Evolutionary conservation across 1,140 invertebrate genomes (phyloP), one percentile per base, ranked within the genome.

Genomic region (Trialeurodes vaporariorum): DNA sequence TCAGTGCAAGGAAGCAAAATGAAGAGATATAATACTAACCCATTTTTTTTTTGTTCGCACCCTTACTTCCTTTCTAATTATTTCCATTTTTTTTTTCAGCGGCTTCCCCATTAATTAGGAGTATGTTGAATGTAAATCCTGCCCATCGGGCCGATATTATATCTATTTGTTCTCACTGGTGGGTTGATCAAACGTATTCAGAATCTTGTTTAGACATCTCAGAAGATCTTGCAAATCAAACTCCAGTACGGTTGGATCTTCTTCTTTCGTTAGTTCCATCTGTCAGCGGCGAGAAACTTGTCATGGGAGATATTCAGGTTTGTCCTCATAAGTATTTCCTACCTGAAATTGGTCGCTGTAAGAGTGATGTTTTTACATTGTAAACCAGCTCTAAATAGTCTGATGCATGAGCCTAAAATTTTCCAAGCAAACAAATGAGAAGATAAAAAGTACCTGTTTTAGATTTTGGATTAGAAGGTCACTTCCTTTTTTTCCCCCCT

Each of bases 141-240:
- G 80, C 85, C 22, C 87, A 91, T 74, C 82, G 97, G 72, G 93
- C 96, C 5, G 92, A 91, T 71, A 94, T 99, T 70, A 88, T 91
- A 70, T 93, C 93, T 76, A 96, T 98, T 59, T 96, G 96, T 75
- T 85, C 86, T 25, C 93, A 99, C 81, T 92, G 92, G 91, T 92
- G 89, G 89, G 86, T 98, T 59, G 98, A 98, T 79, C 83, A 91
- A 71, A 91, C 88, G 12, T 93, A 92, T 73, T 85, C 88, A 64
- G 84, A 87, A 61, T 89, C 86, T 59, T 95, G 94, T 77, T 80
- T 95, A 61, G 90, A 91, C 66, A 84, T 92, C 67, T 91, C 93
- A 0, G 91, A 95, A 77, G 88, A 93, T 71, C 77, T 96, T 69
- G 92, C 93, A 2, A 92, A 91, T 71, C 87, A 93, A 76, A 94